Evolutionary conservation across 1,140 invertebrate genomes (phyloP).

Genomic region (Drosophila azteca): DNA sequence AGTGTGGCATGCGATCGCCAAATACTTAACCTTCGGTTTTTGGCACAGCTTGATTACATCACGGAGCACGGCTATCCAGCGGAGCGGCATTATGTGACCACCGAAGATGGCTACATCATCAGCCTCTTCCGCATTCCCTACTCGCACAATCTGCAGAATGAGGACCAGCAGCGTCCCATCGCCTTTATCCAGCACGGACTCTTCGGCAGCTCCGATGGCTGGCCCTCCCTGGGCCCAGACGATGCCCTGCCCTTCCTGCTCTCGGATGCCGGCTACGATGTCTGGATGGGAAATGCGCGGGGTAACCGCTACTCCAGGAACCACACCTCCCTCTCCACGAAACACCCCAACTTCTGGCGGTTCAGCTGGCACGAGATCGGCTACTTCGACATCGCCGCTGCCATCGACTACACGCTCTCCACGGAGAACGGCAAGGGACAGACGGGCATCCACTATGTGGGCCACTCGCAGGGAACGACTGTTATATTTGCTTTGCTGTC

Average conservation of each 20-base stretch:
- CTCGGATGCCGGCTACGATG: conserved; percentile 88
- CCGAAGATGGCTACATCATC: conserved; percentile 85
- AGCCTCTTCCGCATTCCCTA: conserved; percentile 84
- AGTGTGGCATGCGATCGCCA: too few species aligned
- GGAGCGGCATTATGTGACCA: conserved; percentile 84
- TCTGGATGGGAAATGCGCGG: conserved; percentile 89
- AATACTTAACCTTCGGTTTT: not conserved
- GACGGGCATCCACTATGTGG: conserved; percentile 82
- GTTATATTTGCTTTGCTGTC: conserved; percentile 86
- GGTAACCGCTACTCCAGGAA: conserved; percentile 87
- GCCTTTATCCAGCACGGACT: conserved; percentile 88
- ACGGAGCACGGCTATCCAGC: conserved; percentile 83
- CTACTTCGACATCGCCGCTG: conserved; percentile 87
- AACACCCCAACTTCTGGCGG: conserved; percentile 77
- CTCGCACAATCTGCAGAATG: conserved; percentile 53
- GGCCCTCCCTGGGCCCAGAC: conserved; percentile 84
- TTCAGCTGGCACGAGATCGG: conserved; percentile 89
- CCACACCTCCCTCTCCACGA: conserved; percentile 84
- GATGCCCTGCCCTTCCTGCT: conserved; percentile 85
- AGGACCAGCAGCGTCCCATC: conserved; percentile 58
- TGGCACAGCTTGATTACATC: conserved; percentile 19
- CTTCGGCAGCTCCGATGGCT: conserved; percentile 85
- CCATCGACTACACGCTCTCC: conserved; percentile 87
- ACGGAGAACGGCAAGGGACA: conserved; percentile 79
- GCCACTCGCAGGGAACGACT: conserved; percentile 85